Conservation (phyloP, 2,113 vertebrate genomes). For the Cinclus mexicanus region DNA sequence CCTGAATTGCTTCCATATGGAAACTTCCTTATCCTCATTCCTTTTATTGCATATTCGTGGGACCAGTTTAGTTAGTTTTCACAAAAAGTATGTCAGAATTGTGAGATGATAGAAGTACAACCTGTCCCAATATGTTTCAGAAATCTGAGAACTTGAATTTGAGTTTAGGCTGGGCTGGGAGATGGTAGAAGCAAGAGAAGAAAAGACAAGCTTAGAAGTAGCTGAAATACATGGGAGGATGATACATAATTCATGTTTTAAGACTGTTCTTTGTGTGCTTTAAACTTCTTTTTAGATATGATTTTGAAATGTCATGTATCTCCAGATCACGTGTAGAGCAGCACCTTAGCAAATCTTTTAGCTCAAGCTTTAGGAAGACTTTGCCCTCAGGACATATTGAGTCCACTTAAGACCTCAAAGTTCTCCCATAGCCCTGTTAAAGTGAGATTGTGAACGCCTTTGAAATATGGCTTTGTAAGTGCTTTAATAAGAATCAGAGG, state of each 20-base stretch:
- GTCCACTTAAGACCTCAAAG: not conserved
- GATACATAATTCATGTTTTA: not conserved
- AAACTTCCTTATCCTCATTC: not conserved
- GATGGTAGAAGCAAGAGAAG: not conserved
- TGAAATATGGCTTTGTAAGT: not conserved
- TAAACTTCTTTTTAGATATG: not conserved
- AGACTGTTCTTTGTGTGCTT: not conserved
- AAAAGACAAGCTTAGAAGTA: not conserved
- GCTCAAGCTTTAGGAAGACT: not conserved
- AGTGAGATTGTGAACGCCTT: not conserved
- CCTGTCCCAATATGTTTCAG: not conserved
- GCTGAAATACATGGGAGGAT: not conserved
- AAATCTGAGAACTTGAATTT: not conserved
- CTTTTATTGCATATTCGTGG: not conserved
- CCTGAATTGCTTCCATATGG: not conserved
- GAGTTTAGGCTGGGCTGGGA: not conserved
- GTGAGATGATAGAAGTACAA: not conserved
- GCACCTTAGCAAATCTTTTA: not conserved
- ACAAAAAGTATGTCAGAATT: not conserved
- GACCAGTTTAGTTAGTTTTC: not conserved
- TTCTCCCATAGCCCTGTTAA: not conserved
- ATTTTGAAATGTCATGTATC: not conserved
- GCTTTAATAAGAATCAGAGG: not conserved
- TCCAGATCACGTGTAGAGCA: not conserved
- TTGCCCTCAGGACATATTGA: not conserved